Evolutionary conservation across 2,888 invertebrate species (phyloP).

Genomic region (Labia minor): DNA sequence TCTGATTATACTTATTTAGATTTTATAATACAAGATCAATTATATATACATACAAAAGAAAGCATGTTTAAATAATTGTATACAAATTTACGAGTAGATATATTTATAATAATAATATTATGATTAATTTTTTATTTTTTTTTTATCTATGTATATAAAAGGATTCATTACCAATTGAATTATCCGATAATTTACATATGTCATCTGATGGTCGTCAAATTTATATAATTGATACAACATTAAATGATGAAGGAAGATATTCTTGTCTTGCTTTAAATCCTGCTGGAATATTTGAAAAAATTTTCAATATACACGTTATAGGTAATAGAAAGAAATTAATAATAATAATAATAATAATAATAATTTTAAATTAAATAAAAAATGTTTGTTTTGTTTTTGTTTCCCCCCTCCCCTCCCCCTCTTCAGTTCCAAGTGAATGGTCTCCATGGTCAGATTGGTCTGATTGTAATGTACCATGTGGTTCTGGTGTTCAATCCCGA

Average conservation of each 20-base stretch:
- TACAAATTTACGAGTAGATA: too few relatives aligned
- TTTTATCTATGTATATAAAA: too few relatives aligned
- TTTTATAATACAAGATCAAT: too few relatives aligned
- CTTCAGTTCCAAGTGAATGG: slow-evolving; percentile 47
- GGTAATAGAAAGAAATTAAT: slow-evolving; percentile 22
- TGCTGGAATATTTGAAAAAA: slow-evolving; percentile 36
- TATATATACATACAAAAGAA: too few relatives aligned
- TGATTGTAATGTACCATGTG: slow-evolving; percentile 41
- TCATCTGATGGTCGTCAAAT: slow-evolving; percentile 38
- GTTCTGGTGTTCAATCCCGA: slow-evolving; percentile 37
- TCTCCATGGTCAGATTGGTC: slow-evolving; percentile 40
- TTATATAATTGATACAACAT: slow-evolving; percentile 38
- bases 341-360: slow-evolving; percentile 15
- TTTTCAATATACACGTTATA: slow-evolving; percentile 27
- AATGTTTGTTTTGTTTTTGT: slow-evolving; percentile 22
- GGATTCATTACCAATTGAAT: slow-evolving; percentile 16
- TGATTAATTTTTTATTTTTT: too few relatives aligned
- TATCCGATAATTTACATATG: slow-evolving; percentile 26
- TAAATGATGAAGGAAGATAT: slow-evolving; percentile 46
- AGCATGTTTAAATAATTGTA: too few relatives aligned
- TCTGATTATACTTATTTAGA: too few relatives aligned
- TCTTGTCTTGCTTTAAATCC: slow-evolving; percentile 46
- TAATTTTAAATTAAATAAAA: slow-evolving; percentile 20
- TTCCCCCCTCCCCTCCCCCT: too few relatives aligned
- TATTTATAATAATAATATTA: too few relatives aligned